phyloP scores from a whole-genome alignment of 2,888 invertebrate species.

The Cantharis flavilabris region DNA sequence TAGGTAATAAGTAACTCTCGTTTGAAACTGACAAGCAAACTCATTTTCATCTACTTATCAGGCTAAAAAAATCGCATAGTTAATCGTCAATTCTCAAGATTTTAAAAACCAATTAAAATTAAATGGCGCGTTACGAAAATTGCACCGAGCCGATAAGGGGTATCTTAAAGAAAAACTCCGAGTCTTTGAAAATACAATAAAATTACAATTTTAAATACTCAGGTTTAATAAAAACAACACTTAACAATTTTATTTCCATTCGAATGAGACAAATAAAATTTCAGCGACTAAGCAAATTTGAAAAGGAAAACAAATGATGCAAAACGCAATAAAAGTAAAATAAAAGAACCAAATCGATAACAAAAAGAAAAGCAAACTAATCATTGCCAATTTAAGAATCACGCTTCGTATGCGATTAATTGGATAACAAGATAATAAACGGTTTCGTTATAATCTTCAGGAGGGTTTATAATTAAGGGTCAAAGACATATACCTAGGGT shows the following conservation, averaged over 20 bases:
- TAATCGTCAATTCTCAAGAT: not conserved
- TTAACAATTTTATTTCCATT: not conserved
- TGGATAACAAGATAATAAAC: slow-evolving; percentile 10
- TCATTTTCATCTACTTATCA: not conserved
- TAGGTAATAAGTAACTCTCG: not conserved
- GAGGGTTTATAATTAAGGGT: slow-evolving; percentile 5
- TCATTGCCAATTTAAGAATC: slow-evolving; percentile 3
- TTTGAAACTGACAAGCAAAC: not conserved
- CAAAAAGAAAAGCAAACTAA: not conserved
- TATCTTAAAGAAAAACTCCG: not conserved
- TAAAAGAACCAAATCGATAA: not conserved
- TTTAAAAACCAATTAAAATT: not conserved
- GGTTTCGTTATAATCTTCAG: not conserved
- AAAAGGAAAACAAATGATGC: slow-evolving; percentile 13
- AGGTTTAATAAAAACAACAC: slow-evolving; percentile 1
- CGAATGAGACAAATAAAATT: not conserved
- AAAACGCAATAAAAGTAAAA: not conserved
- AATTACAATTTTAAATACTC: not conserved
- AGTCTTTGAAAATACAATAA: not conserved
- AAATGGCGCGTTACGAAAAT: not conserved
- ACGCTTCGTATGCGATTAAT: slow-evolving; percentile 7
- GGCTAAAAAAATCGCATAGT: not conserved
- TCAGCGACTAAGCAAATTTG: slow-evolving; percentile 7
- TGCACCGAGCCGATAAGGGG: not conserved
- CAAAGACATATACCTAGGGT: not conserved